Evolutionary conservation across 2,113 vertebrate species (phyloP), one percentile per base, ranked within the genome.

Genomic region (Tachycineta bicolor): DNA sequence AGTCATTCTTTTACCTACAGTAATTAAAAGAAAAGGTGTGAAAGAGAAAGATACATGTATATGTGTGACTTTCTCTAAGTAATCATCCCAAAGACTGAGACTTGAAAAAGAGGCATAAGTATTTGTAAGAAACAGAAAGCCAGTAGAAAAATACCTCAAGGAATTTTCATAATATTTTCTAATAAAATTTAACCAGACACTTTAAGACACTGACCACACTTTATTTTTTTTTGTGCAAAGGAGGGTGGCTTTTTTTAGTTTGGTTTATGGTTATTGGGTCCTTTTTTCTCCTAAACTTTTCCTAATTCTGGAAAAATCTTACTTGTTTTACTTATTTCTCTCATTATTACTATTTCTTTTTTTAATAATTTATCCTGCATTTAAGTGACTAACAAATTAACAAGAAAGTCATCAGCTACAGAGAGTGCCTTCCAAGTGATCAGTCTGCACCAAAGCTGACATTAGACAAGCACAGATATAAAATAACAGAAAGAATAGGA

Each of bases 151-250:
- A 76, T 39, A 34, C 2, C 2, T 43, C 9, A 55, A 70, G 12
- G 20, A 53, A 78, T 75, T 78, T 65, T 26, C 12, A 20, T 41
- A 0, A 0, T 21, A 77, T 47, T 12, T 69, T 64, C 12, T 37
- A 70, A 59, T 19, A 53, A 73, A 47, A 58, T 84, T 53, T 47
- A 64, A 44, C 4, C 37, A 80, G 21, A 49, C 24, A 9, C 11
- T 33, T 4, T 46, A 64, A 34, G 31, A 37, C 6, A 76, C 1
- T 0, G 0, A 39, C 2, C 4, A 65, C 6, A 37, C 37, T 37
- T 6, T 67, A 49, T 25, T 22, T 34, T 79, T 79, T 68, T 73
- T 33, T 58, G 68, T 14, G 28, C 5, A 82, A 67, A 84, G 14
- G 24, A 64, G 3, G 0, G 14, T 11, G 9, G 31, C 3, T 55